Base-by-base conservation (phyloP, 2,797 vertebrate species). In the Etheostoma nigrum region DNA sequence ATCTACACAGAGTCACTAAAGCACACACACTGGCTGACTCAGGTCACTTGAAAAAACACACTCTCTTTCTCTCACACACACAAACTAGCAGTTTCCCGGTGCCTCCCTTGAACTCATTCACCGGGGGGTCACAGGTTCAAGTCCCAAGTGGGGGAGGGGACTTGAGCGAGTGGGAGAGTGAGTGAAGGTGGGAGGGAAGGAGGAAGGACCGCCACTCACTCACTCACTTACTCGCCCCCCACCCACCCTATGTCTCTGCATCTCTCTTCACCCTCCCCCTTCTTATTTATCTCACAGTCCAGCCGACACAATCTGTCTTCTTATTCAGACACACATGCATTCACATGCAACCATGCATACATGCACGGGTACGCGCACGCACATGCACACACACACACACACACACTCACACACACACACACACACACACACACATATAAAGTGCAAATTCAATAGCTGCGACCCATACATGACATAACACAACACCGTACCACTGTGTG, bases 61-160 rank as follows among this genome's bases (percentile, higher is more conserved):
- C 61, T 40, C 66, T 59, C 30, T 21, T 14, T 30, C 65, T 33
- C 10, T 40, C 30, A 5, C 6, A 48, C 57, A 79, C 1, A 27
- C 45, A 72, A 19, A 73, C 30, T 27, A 40, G 72, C 51, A 76
- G 72, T 60, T 74, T 78, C 77, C 76, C 64, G 77, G 79, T 87
- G 86, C 88, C 87, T 93, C 75, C 86, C 90, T 86, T 94, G 93
- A 95, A 95, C 94, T 91, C 92, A 89, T 92, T 93, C 93, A 94
- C 91, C 85, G 63, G 59, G 78, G 82, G 94, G 94, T 95, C 94
- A 94, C 45, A 85, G 93, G 94, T 95, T 95, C 94, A 95, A 94
- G 93, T 95, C 94, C 93, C 93, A 84, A 64, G 83, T 93, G 92
- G 90, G 85, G 92, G 92, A 73, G 74, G 90, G 85, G 54, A 65